Conservation (phyloP, 2,797 vertebrate species). For the Amphiprion clarkii region DNA sequence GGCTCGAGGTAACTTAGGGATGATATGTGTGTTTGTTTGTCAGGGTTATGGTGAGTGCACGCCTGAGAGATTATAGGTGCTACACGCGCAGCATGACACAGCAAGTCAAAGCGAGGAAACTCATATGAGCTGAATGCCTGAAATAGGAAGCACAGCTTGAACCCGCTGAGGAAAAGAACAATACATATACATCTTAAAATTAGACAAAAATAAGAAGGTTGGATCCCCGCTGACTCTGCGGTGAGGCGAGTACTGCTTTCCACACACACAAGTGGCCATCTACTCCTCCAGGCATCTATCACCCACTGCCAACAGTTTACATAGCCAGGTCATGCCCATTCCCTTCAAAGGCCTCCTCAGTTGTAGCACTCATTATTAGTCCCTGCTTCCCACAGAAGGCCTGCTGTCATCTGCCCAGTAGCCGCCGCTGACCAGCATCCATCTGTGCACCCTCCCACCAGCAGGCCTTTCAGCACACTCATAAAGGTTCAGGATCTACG, state of each 20-base stretch:
- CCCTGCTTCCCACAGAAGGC: constrained; percentile 48
- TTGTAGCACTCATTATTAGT: constrained; percentile 73
- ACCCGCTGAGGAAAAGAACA: background rate
- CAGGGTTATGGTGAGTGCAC: constrained; percentile 51
- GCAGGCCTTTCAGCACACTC: constrained; percentile 70
- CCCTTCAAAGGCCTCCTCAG: constrained; percentile 75
- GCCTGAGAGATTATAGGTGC: constrained; percentile 38
- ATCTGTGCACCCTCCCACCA: constrained; percentile 46
- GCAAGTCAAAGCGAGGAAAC: constrained; percentile 32
- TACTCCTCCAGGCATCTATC: constrained; percentile 62
- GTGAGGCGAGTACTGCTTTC: constrained; percentile 25
- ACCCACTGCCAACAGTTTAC: constrained; percentile 61
- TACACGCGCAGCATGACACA: constrained; percentile 20
- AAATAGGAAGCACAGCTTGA: constrained; percentile 16
- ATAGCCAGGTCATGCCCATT: constrained; percentile 65
- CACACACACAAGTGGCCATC: constrained; percentile 22
- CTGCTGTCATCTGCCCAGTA: constrained; percentile 53
- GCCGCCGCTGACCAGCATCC: constrained; percentile 56
- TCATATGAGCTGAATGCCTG: constrained; percentile 6
- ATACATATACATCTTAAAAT: background rate
- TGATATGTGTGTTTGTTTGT: constrained; percentile 47
- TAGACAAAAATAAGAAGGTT: background rate
- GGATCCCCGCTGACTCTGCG: background rate
- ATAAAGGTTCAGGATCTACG: constrained; percentile 61
- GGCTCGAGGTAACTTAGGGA: constrained; percentile 41